These are phyloP conservation scores for Hylaeus volcanicus DNA, from an alignment of 1,140 invertebrate genomes.

Conservation along the genomic window DNA sequence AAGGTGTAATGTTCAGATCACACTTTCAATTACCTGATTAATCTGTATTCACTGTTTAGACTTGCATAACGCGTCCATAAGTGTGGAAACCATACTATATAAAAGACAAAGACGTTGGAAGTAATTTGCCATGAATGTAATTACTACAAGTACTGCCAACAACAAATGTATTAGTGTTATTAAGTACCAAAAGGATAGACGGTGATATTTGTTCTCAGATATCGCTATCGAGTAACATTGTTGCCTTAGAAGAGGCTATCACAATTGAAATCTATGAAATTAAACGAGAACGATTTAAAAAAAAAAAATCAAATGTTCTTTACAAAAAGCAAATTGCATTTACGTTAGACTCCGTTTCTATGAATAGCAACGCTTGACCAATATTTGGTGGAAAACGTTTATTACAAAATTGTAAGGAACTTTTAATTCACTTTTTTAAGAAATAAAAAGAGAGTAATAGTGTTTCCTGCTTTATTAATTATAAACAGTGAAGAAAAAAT, in stretches of 20 bases:
- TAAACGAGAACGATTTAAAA: conserved; percentile 16
- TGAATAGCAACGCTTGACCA: conserved; percentile 42
- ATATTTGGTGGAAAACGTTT: conserved; percentile 42
- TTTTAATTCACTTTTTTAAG: conserved; percentile 50
- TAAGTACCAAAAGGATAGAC: conserved; percentile 29
- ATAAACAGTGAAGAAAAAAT: conserved; percentile 15
- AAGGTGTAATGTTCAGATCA: conserved; percentile 30
- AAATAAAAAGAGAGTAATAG: conserved; percentile 39
- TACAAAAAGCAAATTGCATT: conserved; percentile 34
- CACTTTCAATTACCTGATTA: conserved; percentile 27
- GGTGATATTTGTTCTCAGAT: conserved; percentile 32
- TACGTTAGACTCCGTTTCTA: conserved; percentile 44
- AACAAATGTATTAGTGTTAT: conserved; percentile 44
- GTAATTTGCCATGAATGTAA: conserved; percentile 31
- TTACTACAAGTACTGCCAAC: conserved; percentile 37
- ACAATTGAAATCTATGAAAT: conserved; percentile 20
- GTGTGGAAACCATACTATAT: conserved; percentile 31
- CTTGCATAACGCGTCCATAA: conserved; percentile 35
- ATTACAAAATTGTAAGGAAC: conserved; percentile 39
- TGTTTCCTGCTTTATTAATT: conserved; percentile 49
- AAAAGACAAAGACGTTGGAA: conserved; percentile 43
- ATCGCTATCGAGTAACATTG: conserved; percentile 28
- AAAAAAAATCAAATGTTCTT: conserved; percentile 9
- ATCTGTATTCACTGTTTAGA: conserved; percentile 17
- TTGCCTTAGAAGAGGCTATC: conserved; percentile 47